Conservation (phyloP, 53 echinoderm and acorn worm species). For the Antedon mediterranea region DNA sequence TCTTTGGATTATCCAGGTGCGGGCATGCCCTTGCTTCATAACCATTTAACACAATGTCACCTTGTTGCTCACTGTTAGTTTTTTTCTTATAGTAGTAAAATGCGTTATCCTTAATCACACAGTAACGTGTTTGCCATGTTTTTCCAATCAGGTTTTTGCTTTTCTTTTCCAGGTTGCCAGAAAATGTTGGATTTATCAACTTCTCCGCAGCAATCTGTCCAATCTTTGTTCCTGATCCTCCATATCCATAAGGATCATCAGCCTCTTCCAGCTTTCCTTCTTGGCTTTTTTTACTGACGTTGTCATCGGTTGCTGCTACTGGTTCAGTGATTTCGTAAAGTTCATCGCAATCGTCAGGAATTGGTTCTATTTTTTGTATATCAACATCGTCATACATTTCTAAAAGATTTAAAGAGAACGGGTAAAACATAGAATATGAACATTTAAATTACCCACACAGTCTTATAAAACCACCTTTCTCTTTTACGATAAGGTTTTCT, state of each 20-base stretch:
- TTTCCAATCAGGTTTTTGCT: conserved; percentile 47
- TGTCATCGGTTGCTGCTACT: conserved; percentile 38
- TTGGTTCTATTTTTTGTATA: conserved; percentile 2
- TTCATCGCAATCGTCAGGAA: conserved; percentile 42
- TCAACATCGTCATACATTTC: conserved; percentile 78
- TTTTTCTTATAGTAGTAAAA: conserved; percentile 88
- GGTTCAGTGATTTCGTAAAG: conserved; percentile 61
- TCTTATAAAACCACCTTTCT: too few relatives aligned
- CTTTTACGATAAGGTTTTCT: too few relatives aligned
- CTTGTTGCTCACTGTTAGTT: conserved; percentile 71
- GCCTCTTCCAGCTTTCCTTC: conserved; percentile 35
- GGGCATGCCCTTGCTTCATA: conserved; percentile 58
- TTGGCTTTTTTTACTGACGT: conserved; percentile 42
- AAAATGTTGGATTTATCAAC: conserved; percentile 21
- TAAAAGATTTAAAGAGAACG: conserved; percentile 4
- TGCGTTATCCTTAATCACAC: conserved; percentile 82
- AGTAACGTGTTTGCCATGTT: conserved; percentile 82
- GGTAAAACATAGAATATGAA: not conserved
- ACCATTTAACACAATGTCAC: conserved; percentile 53
- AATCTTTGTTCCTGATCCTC: conserved; percentile 12
- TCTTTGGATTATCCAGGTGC: conserved; percentile 25
- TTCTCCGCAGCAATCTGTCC: conserved; percentile 57
- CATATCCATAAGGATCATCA: conserved; percentile 43
- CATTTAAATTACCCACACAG: too few relatives aligned
- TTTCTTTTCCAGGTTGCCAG: conserved; percentile 74